Conservation (phyloP, 1,140 invertebrate species). For the Wiebesia pumilae region DNA sequence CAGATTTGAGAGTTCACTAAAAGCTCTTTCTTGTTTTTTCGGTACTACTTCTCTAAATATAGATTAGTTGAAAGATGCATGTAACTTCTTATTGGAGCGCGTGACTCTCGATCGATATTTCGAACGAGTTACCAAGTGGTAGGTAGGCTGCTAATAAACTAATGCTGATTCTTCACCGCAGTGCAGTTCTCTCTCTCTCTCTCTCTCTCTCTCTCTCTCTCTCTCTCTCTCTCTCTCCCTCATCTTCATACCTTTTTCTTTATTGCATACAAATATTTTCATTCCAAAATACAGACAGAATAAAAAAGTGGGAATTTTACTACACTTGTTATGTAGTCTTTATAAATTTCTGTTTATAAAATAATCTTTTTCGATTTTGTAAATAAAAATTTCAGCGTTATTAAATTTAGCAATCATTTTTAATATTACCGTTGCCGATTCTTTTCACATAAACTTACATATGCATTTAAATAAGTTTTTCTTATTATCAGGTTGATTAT, state of each 20-base stretch:
- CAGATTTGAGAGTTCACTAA: neutral
- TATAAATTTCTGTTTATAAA: neutral
- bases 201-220: neutral
- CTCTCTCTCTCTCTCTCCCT: neutral
- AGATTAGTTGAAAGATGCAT: neutral
- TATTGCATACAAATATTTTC: neutral
- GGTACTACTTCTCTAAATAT: neutral
- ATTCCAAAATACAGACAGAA: neutral
- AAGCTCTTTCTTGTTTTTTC: neutral
- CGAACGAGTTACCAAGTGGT: constrained; percentile 17
- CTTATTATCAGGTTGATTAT: too few species aligned
- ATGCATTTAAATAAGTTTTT: too few species aligned
- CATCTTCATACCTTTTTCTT: neutral
- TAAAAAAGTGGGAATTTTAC: neutral
- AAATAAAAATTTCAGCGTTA: too few species aligned
- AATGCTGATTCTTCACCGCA: neutral
- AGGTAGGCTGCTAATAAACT: neutral
- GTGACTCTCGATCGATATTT: constrained; percentile 31
- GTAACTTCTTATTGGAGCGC: neutral
- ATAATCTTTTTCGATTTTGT: too few species aligned
- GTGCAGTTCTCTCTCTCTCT: neutral
- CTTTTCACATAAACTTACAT: too few species aligned
- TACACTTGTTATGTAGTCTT: neutral
- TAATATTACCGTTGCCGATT: too few species aligned
- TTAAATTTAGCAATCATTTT: too few species aligned